These are phyloP conservation scores for Aphelinus certus DNA, from an alignment of 1,140 invertebrate species.

Conservation along the genomic window DNA sequence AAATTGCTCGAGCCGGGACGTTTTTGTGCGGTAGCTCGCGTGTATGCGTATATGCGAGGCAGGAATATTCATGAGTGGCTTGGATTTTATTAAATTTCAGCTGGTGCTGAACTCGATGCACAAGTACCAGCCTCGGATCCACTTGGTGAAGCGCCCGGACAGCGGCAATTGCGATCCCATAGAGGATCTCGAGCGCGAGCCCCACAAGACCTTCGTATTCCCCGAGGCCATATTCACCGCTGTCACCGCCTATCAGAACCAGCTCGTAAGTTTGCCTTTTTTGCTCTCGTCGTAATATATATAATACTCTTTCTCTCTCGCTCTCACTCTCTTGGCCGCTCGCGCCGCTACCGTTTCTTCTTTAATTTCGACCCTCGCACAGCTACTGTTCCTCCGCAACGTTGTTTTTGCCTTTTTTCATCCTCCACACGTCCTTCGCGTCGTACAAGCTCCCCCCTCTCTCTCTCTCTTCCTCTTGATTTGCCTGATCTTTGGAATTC, in stretches of 20 bases:
- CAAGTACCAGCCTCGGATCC: conserved; percentile 96
- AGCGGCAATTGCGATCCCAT: conserved; percentile 70
- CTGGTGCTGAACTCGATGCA: conserved; percentile 99
- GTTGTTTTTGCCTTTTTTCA: no score
- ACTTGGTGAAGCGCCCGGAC: conserved; percentile 82
- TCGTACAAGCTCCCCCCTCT: no score
- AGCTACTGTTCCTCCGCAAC: neutral
- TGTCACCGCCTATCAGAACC: conserved; percentile 95
- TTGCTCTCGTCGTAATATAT: conserved; percentile 25
- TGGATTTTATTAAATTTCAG: conserved; percentile 68
- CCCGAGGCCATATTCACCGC: conserved; percentile 98
- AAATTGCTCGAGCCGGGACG: no score
- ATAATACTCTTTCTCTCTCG: no score
- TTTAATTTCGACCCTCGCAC: neutral
- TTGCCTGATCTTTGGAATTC: no score
- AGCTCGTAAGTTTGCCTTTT: conserved; percentile 60
- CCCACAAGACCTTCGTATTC: conserved; percentile 93
- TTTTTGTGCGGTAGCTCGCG: no score
- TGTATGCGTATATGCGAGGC: no score
- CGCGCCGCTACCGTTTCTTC: neutral
- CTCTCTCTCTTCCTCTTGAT: no score
- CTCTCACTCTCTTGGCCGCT: neutral
- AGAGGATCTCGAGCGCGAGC: conserved; percentile 86
- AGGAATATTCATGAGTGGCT: no score
- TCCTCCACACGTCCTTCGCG: no score